Conservation (phyloP, 1,140 invertebrate genomes). For the Aphelenchoides besseyi region DNA sequence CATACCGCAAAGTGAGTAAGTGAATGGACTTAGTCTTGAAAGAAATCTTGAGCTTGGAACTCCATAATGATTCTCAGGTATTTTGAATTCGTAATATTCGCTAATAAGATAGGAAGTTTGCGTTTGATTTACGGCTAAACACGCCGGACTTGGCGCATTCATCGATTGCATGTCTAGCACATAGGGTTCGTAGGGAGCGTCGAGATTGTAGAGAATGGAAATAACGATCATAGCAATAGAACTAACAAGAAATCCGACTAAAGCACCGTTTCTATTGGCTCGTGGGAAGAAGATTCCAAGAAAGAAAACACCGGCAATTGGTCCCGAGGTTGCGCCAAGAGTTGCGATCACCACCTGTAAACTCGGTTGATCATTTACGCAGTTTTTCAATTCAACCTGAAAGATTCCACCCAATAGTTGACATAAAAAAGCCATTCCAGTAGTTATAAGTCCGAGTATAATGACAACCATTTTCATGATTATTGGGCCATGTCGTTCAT, state of each 20-base stretch:
- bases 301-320: constrained; percentile 42
- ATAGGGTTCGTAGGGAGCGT: constrained; percentile 40
- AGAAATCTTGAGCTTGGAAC: constrained; percentile 10
- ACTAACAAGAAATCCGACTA: constrained; percentile 33
- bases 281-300: constrained; percentile 46
- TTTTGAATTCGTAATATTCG: constrained; percentile 27
- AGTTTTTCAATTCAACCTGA: constrained; percentile 20
- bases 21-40: constrained; percentile 35
- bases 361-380: not conserved
- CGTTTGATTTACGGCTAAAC: not conserved
- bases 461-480: constrained; percentile 36
- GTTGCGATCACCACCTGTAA: constrained; percentile 16
- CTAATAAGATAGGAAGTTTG: constrained; percentile 9
- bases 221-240: constrained; percentile 25
- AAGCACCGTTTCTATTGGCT: constrained; percentile 43
- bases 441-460: constrained; percentile 40
- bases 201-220: constrained; percentile 31
- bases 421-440: constrained; percentile 42
- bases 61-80: constrained; percentile 35
- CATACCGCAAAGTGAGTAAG: constrained; percentile 19
- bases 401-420: constrained; percentile 41
- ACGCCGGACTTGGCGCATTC: constrained; percentile 21
- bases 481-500: constrained; percentile 11
- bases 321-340: constrained; percentile 34
- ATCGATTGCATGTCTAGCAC: constrained; percentile 20